These are phyloP conservation scores for Neolamprologus modestus DNA, from an alignment of 2,113 vertebrate species.

Conservation along the genomic window DNA sequence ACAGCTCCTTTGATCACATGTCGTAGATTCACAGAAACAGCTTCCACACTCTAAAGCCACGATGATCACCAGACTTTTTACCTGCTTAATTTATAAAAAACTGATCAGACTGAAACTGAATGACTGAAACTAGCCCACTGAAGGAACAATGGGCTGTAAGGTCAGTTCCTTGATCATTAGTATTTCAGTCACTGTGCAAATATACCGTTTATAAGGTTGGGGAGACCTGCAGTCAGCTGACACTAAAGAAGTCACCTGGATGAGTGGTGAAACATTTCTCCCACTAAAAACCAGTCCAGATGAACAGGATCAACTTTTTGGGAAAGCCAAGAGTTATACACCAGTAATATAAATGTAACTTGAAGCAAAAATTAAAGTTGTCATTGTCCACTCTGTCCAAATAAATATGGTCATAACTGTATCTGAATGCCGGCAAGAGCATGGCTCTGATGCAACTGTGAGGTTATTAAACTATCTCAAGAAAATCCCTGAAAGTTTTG, in stretches of 20 bases:
- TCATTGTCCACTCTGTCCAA: neutral
- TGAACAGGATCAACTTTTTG: neutral
- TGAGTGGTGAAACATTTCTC: fast-evolving
- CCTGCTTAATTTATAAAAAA: neutral
- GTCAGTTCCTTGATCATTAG: neutral
- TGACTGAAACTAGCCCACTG: neutral
- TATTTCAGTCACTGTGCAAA: neutral
- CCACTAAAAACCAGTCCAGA: fast-evolving
- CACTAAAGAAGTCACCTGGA: neutral
- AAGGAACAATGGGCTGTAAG: neutral
- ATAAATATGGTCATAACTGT: neutral
- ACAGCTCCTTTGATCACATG: neutral
- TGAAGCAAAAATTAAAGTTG: neutral
- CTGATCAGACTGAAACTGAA: neutral
- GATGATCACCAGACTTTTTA: neutral
- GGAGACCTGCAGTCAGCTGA: neutral
- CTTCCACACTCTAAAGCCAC: neutral
- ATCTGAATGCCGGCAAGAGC: neutral
- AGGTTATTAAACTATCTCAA: neutral
- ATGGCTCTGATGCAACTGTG: neutral
- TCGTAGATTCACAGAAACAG: neutral
- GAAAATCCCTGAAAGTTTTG: neutral
- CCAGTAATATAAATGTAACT: neutral
- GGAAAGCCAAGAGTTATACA: neutral
- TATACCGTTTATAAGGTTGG: neutral